phyloP scores from a whole-genome alignment of 2,888 invertebrate genomes.

The Apotomis betuletana region DNA sequence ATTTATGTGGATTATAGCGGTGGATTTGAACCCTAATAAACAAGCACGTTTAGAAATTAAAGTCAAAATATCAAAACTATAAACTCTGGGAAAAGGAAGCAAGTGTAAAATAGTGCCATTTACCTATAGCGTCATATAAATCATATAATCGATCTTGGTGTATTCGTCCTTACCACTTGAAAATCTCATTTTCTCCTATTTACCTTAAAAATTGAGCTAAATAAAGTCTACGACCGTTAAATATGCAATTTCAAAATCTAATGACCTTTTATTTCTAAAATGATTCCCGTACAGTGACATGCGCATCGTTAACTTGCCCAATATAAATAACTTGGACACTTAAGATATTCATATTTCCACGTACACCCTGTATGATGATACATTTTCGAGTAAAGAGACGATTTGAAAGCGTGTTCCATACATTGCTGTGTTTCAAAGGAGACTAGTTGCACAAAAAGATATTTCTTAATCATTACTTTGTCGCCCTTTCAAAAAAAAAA shows the following conservation, averaged over 20 bases:
- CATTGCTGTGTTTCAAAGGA: constrained; percentile 7
- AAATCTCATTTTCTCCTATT: no score
- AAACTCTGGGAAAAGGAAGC: no score
- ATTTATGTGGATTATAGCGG: no score
- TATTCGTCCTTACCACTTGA: no score
- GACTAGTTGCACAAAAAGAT: background rate
- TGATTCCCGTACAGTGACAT: constrained; percentile 7
- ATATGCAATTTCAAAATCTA: constrained; percentile 1
- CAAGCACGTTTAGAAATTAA: no score
- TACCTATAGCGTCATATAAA: no score
- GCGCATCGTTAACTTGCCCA: constrained; percentile 21
- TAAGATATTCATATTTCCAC: constrained; percentile 22
- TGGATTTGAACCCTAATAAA: no score
- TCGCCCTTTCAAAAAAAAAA: no score
- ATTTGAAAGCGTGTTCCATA: background rate
- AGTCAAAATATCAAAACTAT: no score
- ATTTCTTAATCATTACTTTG: no score
- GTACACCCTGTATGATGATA: constrained; percentile 52
- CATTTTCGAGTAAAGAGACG: background rate
- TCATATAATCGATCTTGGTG: no score
- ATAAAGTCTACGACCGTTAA: background rate
- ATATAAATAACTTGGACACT: constrained; percentile 22
- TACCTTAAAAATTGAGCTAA: background rate
- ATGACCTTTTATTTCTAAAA: constrained; percentile 16
- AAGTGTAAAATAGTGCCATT: no score